Base-by-base conservation (phyloP, 2,888 invertebrate genomes). In the Ochropleura leucogaster region DNA sequence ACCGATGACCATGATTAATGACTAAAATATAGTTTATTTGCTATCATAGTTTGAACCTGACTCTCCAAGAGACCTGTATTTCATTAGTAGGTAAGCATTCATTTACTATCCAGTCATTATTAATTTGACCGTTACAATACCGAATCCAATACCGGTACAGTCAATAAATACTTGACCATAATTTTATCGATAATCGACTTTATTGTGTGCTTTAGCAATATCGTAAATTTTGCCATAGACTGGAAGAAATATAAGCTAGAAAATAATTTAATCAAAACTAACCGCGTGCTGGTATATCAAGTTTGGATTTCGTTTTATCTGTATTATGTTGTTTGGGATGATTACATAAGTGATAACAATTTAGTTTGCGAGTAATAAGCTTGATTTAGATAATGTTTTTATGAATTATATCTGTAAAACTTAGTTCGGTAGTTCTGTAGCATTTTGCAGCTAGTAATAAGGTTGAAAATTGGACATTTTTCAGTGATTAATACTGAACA, bases 171-270 rank as follows among this genome's bases (percentile, higher is more conserved):
- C 63, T 59, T 20, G 46, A 67, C 59, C 63, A 81, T 81, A 60
- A 84, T 74, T 79, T 57, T 30, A 64, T 40, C 81, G 57, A 70
- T 80, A 80, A 81, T 84, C 49, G 75, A 82, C 78, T 86, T 81
- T 76, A 86, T 78, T 71, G 72, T 74, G 47, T 78, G 62, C 55
- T n/a, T 44, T 57, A 55, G 65, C 59, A 66, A 49, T 57, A 51
- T 70, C 87, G 69, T 86, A 85, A 85, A 85, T 72, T 72, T 10
- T 65, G 46, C 20, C 62, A 53, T 47, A 65, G 72, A 76, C 44
- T 69, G 66, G 72, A 82, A 85, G 85, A 82, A 76, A 82, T 86
- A 85, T 71, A 75, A 82, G 69, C 46, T 67, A 40, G 49, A 51
- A 68, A 62, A 78, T 81, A 74, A 74, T 77, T 78, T 79, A 75